Evolutionary conservation across 2,797 vertebrate species (phyloP).

Genomic region (Heliangelus exortis): DNA sequence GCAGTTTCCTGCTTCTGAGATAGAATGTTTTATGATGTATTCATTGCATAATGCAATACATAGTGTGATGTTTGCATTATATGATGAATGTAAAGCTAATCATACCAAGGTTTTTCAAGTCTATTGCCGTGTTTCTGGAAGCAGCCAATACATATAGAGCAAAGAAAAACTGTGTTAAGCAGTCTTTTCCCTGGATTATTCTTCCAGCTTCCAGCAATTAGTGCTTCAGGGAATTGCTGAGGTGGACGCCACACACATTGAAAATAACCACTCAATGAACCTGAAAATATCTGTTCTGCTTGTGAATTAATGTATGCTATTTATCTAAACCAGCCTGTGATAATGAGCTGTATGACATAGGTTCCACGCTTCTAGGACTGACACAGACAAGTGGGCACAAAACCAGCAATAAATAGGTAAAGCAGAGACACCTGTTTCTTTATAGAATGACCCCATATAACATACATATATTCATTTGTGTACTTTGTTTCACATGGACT

Average conservation of each 20-base stretch:
- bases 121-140: not conserved
- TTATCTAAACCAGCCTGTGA: not conserved
- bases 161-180: not conserved
- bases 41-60: not conserved
- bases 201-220: not conserved
- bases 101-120: not conserved
- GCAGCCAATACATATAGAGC: not conserved
- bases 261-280: not conserved
- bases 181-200: not conserved
- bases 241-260: not conserved
- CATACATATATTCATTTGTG: not conserved
- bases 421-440: not conserved
- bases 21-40: not conserved
- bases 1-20: not conserved
- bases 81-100: not conserved
- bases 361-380: not conserved
- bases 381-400: not conserved
- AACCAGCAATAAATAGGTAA: not conserved
- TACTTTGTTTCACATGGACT: not conserved
- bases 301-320: not conserved
- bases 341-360: not conserved
- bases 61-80: not conserved
- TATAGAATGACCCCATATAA: not conserved
- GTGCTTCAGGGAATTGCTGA: not conserved
- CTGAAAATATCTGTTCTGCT: not conserved